Base-by-base conservation (phyloP, 1,140 invertebrate genomes). In the Helicorthomorpha holstii region DNA sequence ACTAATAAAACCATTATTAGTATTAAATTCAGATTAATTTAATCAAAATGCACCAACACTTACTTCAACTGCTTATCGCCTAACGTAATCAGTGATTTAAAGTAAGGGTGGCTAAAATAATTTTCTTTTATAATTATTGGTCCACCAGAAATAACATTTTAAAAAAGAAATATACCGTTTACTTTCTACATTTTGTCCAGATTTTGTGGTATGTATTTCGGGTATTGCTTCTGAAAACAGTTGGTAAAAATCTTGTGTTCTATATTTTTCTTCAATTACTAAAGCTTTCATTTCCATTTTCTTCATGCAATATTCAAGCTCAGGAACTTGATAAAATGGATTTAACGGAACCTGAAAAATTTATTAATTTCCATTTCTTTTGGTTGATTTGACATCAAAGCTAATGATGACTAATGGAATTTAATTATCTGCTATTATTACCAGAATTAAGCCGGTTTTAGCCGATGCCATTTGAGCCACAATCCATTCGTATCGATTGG, bases 401-500 rank as follows among this genome's bases (percentile, higher is more conserved):
- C 7, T 7, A 34, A 34, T 34, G 7, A 7, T 34, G n/a, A n/a
- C n/a, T n/a, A n/a, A n/a, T n/a, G n/a, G n/a, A n/a, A n/a, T n/a
- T n/a, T n/a, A n/a, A n/a, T n/a, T n/a, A n/a, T n/a, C n/a, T n/a
- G n/a, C n/a, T n/a, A n/a, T 34, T 7, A 7, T 46, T 46, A 25
- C 91, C 52, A 83, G 66, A 54, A 92, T 75, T 0, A 92, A 66
- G 1, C 93, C 94, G 10, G 79, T 78, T 56, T 88, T 79, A 0
- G 81, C 78, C 2, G 83, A 79, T 1, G 82, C 91, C 55, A 88
- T 71, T 59, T 82, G 75, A 0, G 78, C 72, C 0, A 93, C 60
- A 2, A 84, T 71, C 90, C 91, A 98, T 60, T 86, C 80, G 3
- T 79, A 61, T 24, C 74, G 73, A 66, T 96, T 98, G 1, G 90